Evolutionary conservation across 2,888 invertebrate species (phyloP), one percentile per base, ranked within the genome.

Genomic region (Alitta virens): DNA sequence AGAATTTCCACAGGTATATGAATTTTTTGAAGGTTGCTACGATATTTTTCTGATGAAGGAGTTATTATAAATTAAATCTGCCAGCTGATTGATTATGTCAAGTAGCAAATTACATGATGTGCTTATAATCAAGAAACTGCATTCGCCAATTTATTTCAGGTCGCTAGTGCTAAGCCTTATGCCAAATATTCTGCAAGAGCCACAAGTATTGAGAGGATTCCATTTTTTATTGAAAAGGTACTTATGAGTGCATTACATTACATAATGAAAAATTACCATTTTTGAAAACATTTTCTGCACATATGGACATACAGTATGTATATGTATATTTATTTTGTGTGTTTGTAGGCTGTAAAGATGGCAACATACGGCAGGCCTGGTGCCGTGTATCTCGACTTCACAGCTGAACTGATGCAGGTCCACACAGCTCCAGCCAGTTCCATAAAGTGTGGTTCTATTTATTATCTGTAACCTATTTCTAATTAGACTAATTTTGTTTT

Each of bases 181-280:
- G 91, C 92, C 83, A 98, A 98, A 84, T 94, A 94, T 81, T 86
- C 92, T 0, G 93, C 90, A 0, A 87, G 96, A 46, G 96, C 96
- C 0, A 89, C 93, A 2, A 89, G 88, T 21, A 86, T 91, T 1
- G 84, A 87, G 0, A 86, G 92, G 60, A 93, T 96, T 72, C 95
- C 96, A 0, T 85, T 89, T 71, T 94, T 92, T 80, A 90, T 96
- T 2, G 95, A 95, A 83, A 93, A 92, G 73, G 83, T 82, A 67
- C 63, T 9, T 49, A n/a, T 9, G n/a, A 49, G 9, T n/a, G 50
- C 50, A 49, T 9, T n/a, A 21, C 9, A 7, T n/a, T 49, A 49
- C 40, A 40, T 16, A 40, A 12, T 16, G 9, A 40, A 12, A 40
- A 12, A 40, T 40, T 40, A n/a, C n/a, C n/a, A n/a, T n/a, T n/a